A percentile compares a stretch with the other conserved stretches of the same genome.
These are phyloP conservation scores for Synanthedon tipuliformis DNA, from an alignment of 2,888 invertebrate species.

Conservation along the genomic window DNA sequence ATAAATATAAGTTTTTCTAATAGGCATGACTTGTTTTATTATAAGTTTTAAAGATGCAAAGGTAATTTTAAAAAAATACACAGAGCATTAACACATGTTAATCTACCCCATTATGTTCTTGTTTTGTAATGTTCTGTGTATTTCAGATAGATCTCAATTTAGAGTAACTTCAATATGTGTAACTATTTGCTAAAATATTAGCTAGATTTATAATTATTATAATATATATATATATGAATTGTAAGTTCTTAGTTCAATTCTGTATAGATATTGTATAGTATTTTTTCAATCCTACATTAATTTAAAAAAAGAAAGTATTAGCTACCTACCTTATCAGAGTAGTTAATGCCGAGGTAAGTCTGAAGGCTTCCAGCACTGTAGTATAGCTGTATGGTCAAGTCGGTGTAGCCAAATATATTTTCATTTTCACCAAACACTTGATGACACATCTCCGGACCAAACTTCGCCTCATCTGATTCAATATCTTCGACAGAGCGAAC, in stretches of 20 bases:
- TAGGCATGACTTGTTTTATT: no score
- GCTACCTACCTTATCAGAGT: slow-evolving; percentile 71
- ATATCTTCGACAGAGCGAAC: slow-evolving; percentile 75
- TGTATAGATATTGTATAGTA: background rate
- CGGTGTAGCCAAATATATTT: slow-evolving; percentile 93
- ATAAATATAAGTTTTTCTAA: no score
- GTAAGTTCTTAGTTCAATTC: background rate
- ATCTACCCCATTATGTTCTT: no score
- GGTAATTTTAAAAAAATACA: no score
- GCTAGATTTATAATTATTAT: no score
- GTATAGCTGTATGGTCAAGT: slow-evolving; percentile 80
- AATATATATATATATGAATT: no score
- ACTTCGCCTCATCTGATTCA: slow-evolving; percentile 72
- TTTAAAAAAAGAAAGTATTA: background rate
- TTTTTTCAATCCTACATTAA: slow-evolving; percentile 14
- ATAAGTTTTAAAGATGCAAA: no score
- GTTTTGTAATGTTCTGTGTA: no score
- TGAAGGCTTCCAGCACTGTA: slow-evolving; percentile 85
- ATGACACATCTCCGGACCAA: slow-evolving; percentile 90
- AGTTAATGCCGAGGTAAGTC: slow-evolving; percentile 83
- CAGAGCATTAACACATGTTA: no score
- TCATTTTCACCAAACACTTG: slow-evolving; percentile 94
- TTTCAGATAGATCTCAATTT: no score
- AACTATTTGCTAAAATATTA: no score
- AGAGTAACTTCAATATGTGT: no score